Base-by-base conservation (phyloP, 2,888 invertebrate genomes). In the Xestobium rufovillosum region DNA sequence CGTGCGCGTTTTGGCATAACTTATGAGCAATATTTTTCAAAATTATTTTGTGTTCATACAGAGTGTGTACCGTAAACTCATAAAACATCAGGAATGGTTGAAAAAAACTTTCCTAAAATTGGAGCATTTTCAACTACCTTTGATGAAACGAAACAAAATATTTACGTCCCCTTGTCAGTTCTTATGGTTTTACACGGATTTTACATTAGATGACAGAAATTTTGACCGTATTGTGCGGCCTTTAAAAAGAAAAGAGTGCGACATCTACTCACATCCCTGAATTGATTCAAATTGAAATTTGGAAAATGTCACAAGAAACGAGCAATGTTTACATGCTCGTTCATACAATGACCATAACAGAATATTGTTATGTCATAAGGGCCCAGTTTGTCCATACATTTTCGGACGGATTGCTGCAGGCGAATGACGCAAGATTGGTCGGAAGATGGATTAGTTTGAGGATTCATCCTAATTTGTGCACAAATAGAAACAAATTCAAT, bases 291-390 rank as follows among this genome's bases (percentile, higher is more conserved):
- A n/a, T n/a, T n/a, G n/a, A n/a, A n/a, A n/a, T n/a, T n/a, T n/a
- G n/a, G n/a, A n/a, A n/a, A n/a, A n/a, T n/a, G n/a, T n/a, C n/a
- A n/a, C n/a, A n/a, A n/a, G n/a, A n/a, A n/a, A 39, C 26, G 13
- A 44, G 33, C 43, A 51, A 50, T 26, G 50, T 61, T 48, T 61
- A 55, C 48, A 47, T 66, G 41, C 49, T 69, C 48, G 59, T 70
- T 39, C 67, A 69, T 52, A 69, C 68, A 35, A 60, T 70, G 57
- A 66, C 66, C 16, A 58, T 69, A 46, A 61, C 63, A 31, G 61
- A 66, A 42, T 55, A 55, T 44, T 64, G 64, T 48, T 61, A 59
- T 50, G 60, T 65, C 36, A 56, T 69, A 37, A 58, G 61, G 45
- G 66, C 66, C 29, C 63, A 66, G 44, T 68, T 66, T 51, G 62